These are phyloP conservation scores for Epinephelus cyanopodus DNA, from an alignment of 2,113 vertebrate species.

Conservation along the genomic window DNA sequence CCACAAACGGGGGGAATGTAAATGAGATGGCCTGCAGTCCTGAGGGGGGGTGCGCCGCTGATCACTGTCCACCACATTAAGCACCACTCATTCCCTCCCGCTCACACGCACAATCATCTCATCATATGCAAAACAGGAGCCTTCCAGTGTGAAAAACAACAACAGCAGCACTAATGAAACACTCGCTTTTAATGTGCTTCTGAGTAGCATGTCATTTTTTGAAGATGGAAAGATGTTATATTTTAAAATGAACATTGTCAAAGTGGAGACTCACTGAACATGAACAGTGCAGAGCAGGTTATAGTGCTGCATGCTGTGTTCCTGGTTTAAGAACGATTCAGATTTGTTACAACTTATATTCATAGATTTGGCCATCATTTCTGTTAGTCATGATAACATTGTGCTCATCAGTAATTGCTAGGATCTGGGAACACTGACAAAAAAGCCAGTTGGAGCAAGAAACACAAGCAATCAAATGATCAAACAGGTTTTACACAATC, in stretches of 20 bases:
- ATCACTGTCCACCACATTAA: slow-evolving; percentile 79
- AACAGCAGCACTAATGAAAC: slow-evolving; percentile 70
- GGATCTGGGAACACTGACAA: not conserved
- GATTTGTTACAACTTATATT: not conserved
- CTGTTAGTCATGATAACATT: not conserved
- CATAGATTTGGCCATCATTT: not conserved
- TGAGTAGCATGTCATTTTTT: slow-evolving; percentile 49
- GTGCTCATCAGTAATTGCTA: not conserved
- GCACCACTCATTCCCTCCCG: slow-evolving; percentile 64
- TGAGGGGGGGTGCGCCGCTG: slow-evolving; percentile 25
- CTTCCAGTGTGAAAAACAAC: slow-evolving; percentile 70
- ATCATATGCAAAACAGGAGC: slow-evolving; percentile 73
- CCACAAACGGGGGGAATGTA: slow-evolving; percentile 57
- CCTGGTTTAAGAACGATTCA: not conserved
- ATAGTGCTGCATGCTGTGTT: not conserved
- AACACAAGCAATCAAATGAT: not conserved
- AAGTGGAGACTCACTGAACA: not conserved
- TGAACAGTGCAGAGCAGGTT: not conserved
- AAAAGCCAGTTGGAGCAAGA: no score
- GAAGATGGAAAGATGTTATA: slow-evolving; percentile 42
- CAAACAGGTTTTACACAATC: not conserved
- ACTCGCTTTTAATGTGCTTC: slow-evolving; percentile 66
- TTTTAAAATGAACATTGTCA: slow-evolving; percentile 34
- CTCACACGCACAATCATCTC: slow-evolving; percentile 71
- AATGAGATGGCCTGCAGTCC: slow-evolving; percentile 75